These are phyloP conservation scores for Lasioglossum albipes DNA, from an alignment of 1,140 invertebrate genomes.

Conservation along the genomic window DNA sequence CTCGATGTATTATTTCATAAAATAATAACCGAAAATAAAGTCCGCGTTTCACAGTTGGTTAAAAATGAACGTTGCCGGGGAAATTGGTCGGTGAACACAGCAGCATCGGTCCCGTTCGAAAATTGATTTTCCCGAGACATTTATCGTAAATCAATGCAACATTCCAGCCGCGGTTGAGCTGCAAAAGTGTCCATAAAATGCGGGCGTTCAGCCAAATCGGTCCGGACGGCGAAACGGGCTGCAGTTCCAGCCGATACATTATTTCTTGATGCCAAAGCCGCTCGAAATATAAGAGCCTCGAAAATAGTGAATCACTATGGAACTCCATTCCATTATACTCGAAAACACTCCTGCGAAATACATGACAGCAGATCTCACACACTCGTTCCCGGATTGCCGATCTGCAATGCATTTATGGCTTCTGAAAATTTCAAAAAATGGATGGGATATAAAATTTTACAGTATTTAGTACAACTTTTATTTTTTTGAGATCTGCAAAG, in stretches of 20 bases:
- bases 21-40: neutral
- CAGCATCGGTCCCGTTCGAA: neutral
- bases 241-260: slow-evolving; percentile 38
- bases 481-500: no score
- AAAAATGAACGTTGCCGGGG: no score
- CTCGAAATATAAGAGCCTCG: slow-evolving; percentile 33
- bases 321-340: slow-evolving; percentile 18
- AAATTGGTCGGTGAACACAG: no score
- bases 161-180: slow-evolving; percentile 9
- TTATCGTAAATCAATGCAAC: slow-evolving; percentile 46
- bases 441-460: no score
- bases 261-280: slow-evolving; percentile 38
- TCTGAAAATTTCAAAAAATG: no score
- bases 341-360: slow-evolving; percentile 1
- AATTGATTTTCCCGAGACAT: slow-evolving; percentile 43
- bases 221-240: slow-evolving; percentile 37
- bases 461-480: no score
- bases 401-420: no score
- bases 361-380: neutral
- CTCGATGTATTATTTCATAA: neutral
- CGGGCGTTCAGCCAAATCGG: slow-evolving; percentile 48
- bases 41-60: neutral
- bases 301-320: slow-evolving; percentile 25
- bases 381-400: no score
- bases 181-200: slow-evolving; percentile 49